These are phyloP conservation scores for Bombycilla garrulus DNA, from an alignment of 2,113 vertebrate genomes.

Conservation along the genomic window DNA sequence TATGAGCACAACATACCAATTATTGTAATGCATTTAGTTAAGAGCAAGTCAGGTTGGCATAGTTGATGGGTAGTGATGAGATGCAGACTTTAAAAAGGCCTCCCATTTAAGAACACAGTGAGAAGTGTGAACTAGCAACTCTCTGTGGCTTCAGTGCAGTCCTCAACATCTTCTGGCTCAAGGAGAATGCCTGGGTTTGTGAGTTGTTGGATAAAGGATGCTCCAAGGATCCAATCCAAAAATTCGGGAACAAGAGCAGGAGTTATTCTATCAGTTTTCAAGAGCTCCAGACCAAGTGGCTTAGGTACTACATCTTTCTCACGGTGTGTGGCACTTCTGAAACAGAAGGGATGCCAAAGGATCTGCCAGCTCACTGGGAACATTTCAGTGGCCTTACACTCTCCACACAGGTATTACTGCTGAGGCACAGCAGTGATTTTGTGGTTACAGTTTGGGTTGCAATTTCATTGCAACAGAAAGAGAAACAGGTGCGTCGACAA, in stretches of 20 bases:
- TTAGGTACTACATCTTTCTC: not conserved
- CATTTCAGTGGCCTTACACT: not conserved
- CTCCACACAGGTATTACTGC: not conserved
- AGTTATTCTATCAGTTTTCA: not conserved
- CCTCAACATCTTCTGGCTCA: not conserved
- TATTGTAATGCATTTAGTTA: not conserved
- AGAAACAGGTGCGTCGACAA: not conserved
- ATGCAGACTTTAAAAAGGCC: not conserved
- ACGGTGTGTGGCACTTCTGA: not conserved
- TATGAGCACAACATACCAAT: not conserved
- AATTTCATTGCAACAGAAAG: not conserved
- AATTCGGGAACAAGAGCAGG: not conserved
- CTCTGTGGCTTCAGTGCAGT: not conserved
- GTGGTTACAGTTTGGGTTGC: not conserved
- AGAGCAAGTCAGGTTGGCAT: not conserved
- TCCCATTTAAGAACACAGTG: not conserved
- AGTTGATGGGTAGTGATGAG: not conserved
- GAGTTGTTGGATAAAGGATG: not conserved
- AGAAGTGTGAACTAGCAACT: not conserved
- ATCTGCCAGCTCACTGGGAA: not conserved
- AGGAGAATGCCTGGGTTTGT: not conserved
- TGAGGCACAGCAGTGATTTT: not conserved
- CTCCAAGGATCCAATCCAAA: not conserved
- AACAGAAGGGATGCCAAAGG: not conserved
- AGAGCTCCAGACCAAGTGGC: not conserved